Evolutionary conservation across 2,888 invertebrate species (phyloP), one percentile per base, ranked within the genome.

Genomic region (Mythimna impura): DNA sequence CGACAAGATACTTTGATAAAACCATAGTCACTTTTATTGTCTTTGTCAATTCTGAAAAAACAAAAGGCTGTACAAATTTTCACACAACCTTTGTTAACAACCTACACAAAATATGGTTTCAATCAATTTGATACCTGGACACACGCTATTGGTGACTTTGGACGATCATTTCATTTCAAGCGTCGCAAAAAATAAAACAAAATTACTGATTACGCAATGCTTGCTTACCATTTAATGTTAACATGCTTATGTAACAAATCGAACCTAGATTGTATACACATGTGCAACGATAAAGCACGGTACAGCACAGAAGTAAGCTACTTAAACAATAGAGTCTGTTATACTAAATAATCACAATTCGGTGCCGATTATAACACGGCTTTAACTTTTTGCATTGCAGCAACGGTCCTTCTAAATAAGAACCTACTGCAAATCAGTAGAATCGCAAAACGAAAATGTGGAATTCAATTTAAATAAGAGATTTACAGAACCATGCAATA

Each of bases 231-330:
- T 77, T 83, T 85, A 87, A 86, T 84, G 82, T 87, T 80, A 57
- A 57, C 80, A 73, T 66, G 67, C 77, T 84, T 80, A 84, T 82
- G 83, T 70, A 87, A 85, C 71, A 71, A 78, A 78, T 73, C 76
- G 66, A 70, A 62, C 70, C 36, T 76, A 75, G 60, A 74, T 73
- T 83, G 76, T 73, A 71, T 79, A 69, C 69, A 62, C 70, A 82
- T 78, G 76, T 74, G 69, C 64, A 72, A 79, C 80, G 86, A 88
- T 89, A 87, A 82, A 80, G 78, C 83, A 87, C 86, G 83, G 76
- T 76, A 68, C 60, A 66, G 58, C 20, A 36, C 64, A 72, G 54
- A 66, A 63, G 40, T 73, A 61, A 52, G 54, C 61, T 60, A 36
- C 60, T 71, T 54, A 57, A 72, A 77, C 69, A 73, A 81, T 66